Percentiles rank a stretch among this genome's conserved stretches.
These are phyloP conservation scores for Alosa alosa DNA, from an alignment of 2,113 vertebrate species.

Conservation along the genomic window DNA sequence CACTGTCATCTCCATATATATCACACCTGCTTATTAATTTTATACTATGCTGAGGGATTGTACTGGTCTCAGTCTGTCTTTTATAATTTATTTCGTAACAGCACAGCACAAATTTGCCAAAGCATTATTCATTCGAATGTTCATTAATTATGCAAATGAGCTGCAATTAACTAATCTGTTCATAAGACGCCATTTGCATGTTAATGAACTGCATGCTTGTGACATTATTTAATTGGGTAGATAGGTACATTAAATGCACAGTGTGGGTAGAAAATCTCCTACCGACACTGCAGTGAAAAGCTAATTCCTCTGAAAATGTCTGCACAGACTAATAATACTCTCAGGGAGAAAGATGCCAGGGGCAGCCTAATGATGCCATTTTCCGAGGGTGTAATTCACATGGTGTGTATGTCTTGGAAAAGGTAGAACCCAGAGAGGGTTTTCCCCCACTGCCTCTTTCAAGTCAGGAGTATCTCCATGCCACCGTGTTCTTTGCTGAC, in stretches of 20 bases:
- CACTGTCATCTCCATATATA: slow-evolving; percentile 73
- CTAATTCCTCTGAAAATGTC: slow-evolving; percentile 9
- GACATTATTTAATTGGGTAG: slow-evolving; percentile 90
- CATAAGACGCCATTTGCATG: slow-evolving; percentile 87
- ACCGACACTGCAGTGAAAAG: slow-evolving; percentile 29
- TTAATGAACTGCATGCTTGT: slow-evolving; percentile 88
- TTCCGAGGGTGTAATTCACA: not conserved
- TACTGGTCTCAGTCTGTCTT: slow-evolving; percentile 80
- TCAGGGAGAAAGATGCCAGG: not conserved
- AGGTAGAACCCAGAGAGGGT: not conserved
- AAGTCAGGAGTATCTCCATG: not conserved
- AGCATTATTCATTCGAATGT: slow-evolving; percentile 91
- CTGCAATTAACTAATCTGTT: slow-evolving; percentile 95
- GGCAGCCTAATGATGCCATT: slow-evolving; percentile 6
- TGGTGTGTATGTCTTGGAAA: not conserved
- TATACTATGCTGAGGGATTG: slow-evolving; percentile 75
- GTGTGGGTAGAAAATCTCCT: slow-evolving; percentile 41
- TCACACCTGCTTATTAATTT: slow-evolving; percentile 84
- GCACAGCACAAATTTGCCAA: slow-evolving; percentile 85
- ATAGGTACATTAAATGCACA: slow-evolving; percentile 74
- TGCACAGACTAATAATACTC: slow-evolving; percentile 15
- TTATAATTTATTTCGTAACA: slow-evolving; percentile 92
- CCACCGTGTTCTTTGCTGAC: not conserved
- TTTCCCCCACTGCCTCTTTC: not conserved
- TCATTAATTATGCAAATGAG: slow-evolving; percentile 97